Base-by-base conservation (phyloP, 2,888 invertebrate genomes). In the Ormyrus nitidulus region DNA sequence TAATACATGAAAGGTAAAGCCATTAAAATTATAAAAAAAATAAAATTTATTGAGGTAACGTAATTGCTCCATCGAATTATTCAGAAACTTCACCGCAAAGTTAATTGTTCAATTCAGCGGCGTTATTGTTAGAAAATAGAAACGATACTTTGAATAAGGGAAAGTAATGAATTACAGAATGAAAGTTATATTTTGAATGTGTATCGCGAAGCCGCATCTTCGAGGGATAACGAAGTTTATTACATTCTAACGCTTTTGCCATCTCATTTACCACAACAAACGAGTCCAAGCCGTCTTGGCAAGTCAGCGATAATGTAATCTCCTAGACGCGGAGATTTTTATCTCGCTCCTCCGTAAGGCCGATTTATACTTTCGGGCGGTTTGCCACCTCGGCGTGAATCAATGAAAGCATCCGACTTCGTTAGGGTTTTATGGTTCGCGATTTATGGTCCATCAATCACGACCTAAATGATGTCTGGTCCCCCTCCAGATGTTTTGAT, bases 371-470 rank as follows among this genome's bases (percentile, higher is more conserved):
- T 34, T 71, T 61, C 54, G 54, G 10, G 9, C 54, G 19, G 11
- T 56, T 58, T 48, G 48, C 65, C 49, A 74, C 59, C 59, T 75
- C 13, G 13, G 58, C 10, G 49, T 58, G 49, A 56, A 70, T 70
- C 77, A 77, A 77, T 68, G 53, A 62, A 70, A 76, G 59, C 10
- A 8, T 58, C 56, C 13, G 11, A 68, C 13, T 59, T 75, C 44
- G 66, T 68, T 68, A 53, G n/a, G 48, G 62, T 56, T 77, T 19
- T 62, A 64, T 62, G 53, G 62, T 77, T 44, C 34, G 70, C 58
- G 56, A 51, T 71, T 71, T 71, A 64, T 58, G 51, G 49, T n/a
- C 48, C 61, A 54, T 76, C 54, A 76, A 76, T 69, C 69, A 69
- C 51, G 48, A 6, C 68, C 11, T 64, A 76, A 76, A 76, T 69